Evolutionary conservation across 2,797 vertebrate species (phyloP).

Genomic region (Chrysocyon brachyurus): DNA sequence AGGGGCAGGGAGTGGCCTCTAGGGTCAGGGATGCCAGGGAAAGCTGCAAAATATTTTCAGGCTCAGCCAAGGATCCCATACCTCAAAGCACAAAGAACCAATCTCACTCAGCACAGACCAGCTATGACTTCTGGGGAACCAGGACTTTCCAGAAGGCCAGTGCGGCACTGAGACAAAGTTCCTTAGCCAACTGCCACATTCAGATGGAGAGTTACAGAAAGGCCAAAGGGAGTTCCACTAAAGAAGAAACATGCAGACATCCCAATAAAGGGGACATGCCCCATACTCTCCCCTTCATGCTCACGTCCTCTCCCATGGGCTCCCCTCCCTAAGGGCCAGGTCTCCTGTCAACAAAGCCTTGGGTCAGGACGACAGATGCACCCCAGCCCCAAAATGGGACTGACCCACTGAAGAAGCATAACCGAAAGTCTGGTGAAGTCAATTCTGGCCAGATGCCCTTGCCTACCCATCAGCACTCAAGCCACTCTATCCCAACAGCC

Average conservation of each 20-base stretch:
- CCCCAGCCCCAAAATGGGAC: background rate
- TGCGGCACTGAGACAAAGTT: background rate
- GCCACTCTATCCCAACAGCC: background rate
- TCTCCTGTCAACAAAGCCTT: background rate
- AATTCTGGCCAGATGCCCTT: background rate
- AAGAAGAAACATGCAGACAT: background rate
- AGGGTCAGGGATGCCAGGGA: background rate
- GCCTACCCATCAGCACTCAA: background rate
- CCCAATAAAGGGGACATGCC: background rate
- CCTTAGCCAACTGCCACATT: background rate
- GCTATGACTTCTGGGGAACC: background rate
- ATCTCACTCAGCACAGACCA: background rate
- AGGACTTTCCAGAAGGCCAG: background rate
- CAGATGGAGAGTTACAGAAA: background rate
- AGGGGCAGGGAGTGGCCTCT: no score
- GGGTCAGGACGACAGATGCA: background rate
- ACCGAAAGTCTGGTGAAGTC: background rate
- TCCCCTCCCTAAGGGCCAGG: background rate
- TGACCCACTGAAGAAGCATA: background rate
- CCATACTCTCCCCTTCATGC: background rate
- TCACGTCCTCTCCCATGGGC: background rate
- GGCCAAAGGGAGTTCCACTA: background rate
- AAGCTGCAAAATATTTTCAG: background rate
- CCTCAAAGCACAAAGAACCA: background rate
- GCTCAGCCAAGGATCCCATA: background rate